Evolutionary conservation across 2,888 invertebrate species (phyloP).

Genomic region (Lapara coniferarum): DNA sequence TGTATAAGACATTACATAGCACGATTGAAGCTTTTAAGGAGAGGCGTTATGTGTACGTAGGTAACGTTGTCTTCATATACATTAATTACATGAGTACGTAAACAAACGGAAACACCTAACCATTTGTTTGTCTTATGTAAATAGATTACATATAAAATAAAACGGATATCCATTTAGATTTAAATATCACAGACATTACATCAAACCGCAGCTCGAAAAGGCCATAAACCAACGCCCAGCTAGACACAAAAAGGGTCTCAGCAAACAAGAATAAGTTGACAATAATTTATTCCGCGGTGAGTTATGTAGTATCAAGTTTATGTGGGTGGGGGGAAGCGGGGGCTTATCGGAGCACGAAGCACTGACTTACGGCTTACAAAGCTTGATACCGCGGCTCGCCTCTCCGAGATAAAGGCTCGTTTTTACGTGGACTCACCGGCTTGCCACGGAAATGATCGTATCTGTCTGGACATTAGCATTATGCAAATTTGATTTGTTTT

Average conservation of each 20-base stretch:
- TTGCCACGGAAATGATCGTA: slow-evolving; percentile 12
- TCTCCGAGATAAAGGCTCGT: slow-evolving; percentile 28
- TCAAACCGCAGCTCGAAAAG: slow-evolving; percentile 3
- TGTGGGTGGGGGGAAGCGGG: slow-evolving; percentile 63
- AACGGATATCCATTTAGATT: slow-evolving; percentile 21
- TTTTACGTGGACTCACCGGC: slow-evolving; percentile 20
- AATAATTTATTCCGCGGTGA: slow-evolving; percentile 76
- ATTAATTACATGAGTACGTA: too few species aligned
- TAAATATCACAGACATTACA: slow-evolving; percentile 21
- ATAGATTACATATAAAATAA: not conserved
- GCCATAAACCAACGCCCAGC: slow-evolving; percentile 30
- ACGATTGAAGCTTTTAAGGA: too few species aligned
- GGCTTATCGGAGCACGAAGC: slow-evolving; percentile 44
- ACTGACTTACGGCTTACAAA: slow-evolving; percentile 29
- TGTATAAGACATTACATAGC: too few species aligned
- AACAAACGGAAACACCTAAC: too few species aligned
- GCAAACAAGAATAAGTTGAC: slow-evolving; percentile 68
- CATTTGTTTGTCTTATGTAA: too few species aligned
- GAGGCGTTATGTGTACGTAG: too few species aligned
- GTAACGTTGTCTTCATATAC: too few species aligned
- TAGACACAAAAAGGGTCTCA: slow-evolving; percentile 62
- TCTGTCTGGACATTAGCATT: not conserved
- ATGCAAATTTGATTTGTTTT: not conserved
- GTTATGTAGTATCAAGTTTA: slow-evolving; percentile 76
- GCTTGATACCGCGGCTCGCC: slow-evolving; percentile 30